A percentile compares a stretch with the other conserved stretches of the same genome.
Evolutionary conservation across 2,113 vertebrate species (phyloP).

Genomic region (Psophia crepitans): DNA sequence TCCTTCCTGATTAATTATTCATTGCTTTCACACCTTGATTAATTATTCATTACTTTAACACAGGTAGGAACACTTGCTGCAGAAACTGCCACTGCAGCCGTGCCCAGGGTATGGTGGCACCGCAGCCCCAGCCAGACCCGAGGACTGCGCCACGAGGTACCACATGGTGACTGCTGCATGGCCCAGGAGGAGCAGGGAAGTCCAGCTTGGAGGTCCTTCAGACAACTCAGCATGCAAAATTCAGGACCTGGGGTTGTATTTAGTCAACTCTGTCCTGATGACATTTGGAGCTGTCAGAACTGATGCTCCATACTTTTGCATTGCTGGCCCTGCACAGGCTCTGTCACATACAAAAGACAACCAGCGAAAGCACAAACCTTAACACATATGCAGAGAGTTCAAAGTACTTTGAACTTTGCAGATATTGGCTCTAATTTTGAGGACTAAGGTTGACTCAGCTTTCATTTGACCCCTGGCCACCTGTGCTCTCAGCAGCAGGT

Average conservation of each 20-base stretch:
- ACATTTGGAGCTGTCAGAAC: background rate
- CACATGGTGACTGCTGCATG: accelerated
- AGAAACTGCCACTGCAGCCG: background rate
- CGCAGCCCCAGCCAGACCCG: background rate
- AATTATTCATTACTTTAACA: background rate
- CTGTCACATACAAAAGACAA: background rate
- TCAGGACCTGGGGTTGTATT: background rate
- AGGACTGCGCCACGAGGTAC: background rate
- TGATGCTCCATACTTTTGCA: background rate
- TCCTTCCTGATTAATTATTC: background rate
- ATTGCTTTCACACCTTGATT: background rate
- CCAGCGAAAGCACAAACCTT: background rate
- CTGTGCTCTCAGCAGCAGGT: accelerated
- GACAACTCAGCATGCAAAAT: background rate
- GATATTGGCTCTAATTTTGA: background rate
- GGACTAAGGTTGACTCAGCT: background rate
- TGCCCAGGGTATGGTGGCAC: accelerated
- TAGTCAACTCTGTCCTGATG: background rate
- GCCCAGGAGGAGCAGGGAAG: background rate
- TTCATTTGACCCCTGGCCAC: background rate
- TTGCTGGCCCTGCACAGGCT: accelerated
- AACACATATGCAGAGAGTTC: accelerated
- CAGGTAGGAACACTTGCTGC: background rate
- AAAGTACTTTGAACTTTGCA: background rate
- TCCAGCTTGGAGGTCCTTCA: background rate